Evolutionary conservation across 2,888 invertebrate species (phyloP).

Genomic region (Sinhomidia bicolor): DNA sequence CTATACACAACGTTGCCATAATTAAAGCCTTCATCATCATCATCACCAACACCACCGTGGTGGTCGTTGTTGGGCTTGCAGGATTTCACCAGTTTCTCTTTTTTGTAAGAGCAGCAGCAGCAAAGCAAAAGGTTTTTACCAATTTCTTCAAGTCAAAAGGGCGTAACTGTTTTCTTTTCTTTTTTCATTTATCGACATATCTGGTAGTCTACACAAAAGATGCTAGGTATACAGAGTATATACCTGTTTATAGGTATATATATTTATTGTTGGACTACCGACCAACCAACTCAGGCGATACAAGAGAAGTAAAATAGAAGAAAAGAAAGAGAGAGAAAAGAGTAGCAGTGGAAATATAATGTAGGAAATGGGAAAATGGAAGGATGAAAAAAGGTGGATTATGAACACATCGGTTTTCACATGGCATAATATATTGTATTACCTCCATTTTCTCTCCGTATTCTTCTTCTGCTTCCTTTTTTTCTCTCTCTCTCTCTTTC

Average conservation of each 20-base stretch:
- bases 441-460: constrained; percentile 25
- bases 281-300: constrained; percentile 4
- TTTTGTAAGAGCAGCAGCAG: background rate
- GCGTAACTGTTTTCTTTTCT: constrained; percentile 57
- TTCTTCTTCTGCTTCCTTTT: background rate
- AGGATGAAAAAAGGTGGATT: constrained; percentile 44
- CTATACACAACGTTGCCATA: too few relatives aligned
- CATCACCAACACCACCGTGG: constrained; percentile 14
- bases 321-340: background rate
- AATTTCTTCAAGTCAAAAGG: constrained; percentile 60
- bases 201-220: background rate
- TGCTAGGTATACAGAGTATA: background rate
- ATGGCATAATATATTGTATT: constrained; percentile 21
- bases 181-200: constrained; percentile 6
- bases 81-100: constrained; percentile 9
- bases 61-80: constrained; percentile 4
- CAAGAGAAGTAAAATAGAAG: background rate
- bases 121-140: constrained; percentile 34
- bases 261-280: background rate
- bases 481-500: constrained; percentile 10
- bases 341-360: background rate
- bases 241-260: background rate
- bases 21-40: background rate
- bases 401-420: constrained; percentile 49
- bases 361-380: constrained; percentile 37